Evolutionary conservation across 2,888 invertebrate species (phyloP).

Genomic region (Acleris literana): DNA sequence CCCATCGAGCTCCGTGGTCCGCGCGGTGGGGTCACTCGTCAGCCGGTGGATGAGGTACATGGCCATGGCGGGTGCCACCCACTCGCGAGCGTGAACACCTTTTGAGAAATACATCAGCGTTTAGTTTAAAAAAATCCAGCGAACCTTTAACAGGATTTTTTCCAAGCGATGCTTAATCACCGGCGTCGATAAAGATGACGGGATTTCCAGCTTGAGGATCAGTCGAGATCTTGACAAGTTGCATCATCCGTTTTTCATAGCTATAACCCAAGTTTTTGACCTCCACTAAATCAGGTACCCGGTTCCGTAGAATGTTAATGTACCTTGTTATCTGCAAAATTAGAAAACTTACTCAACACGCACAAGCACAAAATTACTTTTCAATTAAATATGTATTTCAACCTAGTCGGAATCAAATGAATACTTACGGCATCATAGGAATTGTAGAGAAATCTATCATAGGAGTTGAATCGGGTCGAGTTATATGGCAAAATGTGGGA

Average conservation of each 20-base stretch:
- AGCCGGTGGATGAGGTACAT: constrained; percentile 83
- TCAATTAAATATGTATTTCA: no score
- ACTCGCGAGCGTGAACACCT: constrained; percentile 86
- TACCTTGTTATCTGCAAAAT: constrained; percentile 59
- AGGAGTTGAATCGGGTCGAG: no score
- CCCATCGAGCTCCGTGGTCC: constrained; percentile 74
- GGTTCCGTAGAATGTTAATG: constrained; percentile 44
- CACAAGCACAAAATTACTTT: no score
- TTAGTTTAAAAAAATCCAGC: no score
- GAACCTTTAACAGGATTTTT: no score
- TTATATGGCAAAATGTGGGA: no score
- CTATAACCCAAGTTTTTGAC: constrained; percentile 81
- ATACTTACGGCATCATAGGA: no score
- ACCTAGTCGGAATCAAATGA: no score
- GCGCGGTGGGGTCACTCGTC: constrained; percentile 57
- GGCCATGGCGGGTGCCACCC: constrained; percentile 85
- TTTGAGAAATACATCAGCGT: neutral
- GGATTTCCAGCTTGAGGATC: constrained; percentile 78
- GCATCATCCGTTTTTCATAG: constrained; percentile 80
- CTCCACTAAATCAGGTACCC: constrained; percentile 62
- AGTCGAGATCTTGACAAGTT: constrained; percentile 82
- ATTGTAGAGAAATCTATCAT: no score
- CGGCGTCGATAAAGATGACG: constrained; percentile 84
- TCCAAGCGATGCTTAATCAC: constrained; percentile 44
- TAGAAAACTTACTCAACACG: neutral